These are phyloP conservation scores for Ammodytes dubius DNA, from an alignment of 2,113 vertebrate species.

Conservation along the genomic window DNA sequence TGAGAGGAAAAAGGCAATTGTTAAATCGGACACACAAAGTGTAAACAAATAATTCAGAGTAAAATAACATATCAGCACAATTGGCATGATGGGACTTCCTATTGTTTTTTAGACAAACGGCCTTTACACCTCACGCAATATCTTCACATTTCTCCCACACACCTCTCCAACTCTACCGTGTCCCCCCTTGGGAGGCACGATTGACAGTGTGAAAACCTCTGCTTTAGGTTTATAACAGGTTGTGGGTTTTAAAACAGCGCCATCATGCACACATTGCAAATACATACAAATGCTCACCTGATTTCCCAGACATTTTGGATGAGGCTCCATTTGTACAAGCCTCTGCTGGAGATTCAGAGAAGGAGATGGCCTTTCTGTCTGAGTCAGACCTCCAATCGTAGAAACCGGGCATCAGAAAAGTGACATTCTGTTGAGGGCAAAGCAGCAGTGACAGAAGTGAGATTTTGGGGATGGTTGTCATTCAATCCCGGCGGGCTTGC, in stretches of 20 bases:
- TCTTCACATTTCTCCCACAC: neutral
- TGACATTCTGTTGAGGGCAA: slow-evolving; percentile 86
- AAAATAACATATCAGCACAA: neutral
- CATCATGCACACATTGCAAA: neutral
- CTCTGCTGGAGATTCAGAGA: slow-evolving; percentile 28
- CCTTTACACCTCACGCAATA: neutral
- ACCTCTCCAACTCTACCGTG: neutral
- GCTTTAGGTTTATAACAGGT: neutral
- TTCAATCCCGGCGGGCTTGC: neutral
- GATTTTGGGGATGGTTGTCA: neutral
- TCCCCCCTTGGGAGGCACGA: neutral
- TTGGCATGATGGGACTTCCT: neutral
- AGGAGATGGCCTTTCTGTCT: slow-evolving; percentile 53
- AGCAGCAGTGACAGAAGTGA: slow-evolving; percentile 47
- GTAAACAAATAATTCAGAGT: neutral
- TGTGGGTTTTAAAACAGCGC: neutral
- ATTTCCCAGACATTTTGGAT: slow-evolving; percentile 35
- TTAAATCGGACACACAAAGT: neutral
- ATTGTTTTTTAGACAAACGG: neutral
- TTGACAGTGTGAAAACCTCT: neutral
- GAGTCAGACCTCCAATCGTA: slow-evolving; percentile 85
- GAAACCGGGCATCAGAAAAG: slow-evolving; percentile 94
- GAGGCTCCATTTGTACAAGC: slow-evolving; percentile 29
- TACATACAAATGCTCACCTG: slow-evolving; percentile 59
- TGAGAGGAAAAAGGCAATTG: neutral